Percentiles rank a stretch among this genome's conserved stretches.
Conservation (phyloP, 2,888 invertebrate species). For the Phalangium opilio region DNA sequence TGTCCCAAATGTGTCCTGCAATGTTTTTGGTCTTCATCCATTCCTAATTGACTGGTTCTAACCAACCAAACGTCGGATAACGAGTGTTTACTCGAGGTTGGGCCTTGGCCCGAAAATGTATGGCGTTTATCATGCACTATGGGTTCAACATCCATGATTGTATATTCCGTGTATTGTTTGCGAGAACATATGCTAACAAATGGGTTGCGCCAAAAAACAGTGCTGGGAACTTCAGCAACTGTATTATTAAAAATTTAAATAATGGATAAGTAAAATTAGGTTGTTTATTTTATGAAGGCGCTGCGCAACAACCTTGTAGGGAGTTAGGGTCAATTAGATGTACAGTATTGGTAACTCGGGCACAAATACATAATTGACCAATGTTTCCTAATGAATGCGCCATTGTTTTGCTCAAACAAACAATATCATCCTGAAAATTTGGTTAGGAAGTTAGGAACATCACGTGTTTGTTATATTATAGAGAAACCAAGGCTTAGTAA, state of each 20-base stretch:
- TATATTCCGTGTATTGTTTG: constrained; percentile 76
- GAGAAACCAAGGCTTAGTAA: too few relatives aligned
- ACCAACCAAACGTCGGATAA: constrained; percentile 89
- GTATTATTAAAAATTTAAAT: constrained; percentile 22
- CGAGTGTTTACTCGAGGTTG: constrained; percentile 69
- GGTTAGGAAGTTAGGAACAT: too few relatives aligned
- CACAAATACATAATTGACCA: constrained; percentile 69
- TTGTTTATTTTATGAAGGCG: too few relatives aligned
- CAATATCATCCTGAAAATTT: constrained; percentile 40
- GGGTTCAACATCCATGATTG: constrained; percentile 84
- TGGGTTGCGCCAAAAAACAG: constrained; percentile 67
- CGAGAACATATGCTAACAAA: constrained; percentile 78
- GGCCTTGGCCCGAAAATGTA: constrained; percentile 72
- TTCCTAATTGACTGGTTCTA: constrained; percentile 66
- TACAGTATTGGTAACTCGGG: constrained; percentile 72
- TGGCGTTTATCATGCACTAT: constrained; percentile 39
- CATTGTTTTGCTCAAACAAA: constrained; percentile 73
- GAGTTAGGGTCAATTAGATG: constrained; percentile 77
- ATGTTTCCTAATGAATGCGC: constrained; percentile 63
- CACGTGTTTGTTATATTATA: too few relatives aligned
- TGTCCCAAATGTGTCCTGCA: constrained; percentile 88
- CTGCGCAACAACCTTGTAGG: constrained; percentile 15
- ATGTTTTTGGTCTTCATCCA: constrained; percentile 59
- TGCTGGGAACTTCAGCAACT: constrained; percentile 71
- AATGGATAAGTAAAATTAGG: too few relatives aligned